A percentile compares a stretch with the other conserved stretches of the same genome.
These are phyloP conservation scores for Brachionus rubens DNA, from an alignment of 1,140 invertebrate species.

Conservation along the genomic window DNA sequence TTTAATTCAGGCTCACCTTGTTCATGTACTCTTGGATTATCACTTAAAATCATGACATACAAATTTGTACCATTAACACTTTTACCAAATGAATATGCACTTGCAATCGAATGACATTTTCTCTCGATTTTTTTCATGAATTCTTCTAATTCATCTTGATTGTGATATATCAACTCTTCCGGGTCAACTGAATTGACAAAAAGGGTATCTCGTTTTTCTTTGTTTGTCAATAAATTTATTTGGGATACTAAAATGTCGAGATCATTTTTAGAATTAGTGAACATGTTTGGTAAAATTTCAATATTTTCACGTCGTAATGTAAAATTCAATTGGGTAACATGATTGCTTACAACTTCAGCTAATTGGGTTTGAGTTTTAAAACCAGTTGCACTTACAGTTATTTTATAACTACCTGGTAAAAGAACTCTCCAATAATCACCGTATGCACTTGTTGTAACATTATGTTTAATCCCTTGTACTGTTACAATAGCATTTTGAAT, in stretches of 20 bases:
- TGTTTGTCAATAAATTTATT: neutral
- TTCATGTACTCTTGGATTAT: constrained; percentile 70
- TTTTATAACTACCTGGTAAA: constrained; percentile 74
- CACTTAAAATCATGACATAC: constrained; percentile 72
- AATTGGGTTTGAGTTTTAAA: constrained; percentile 14
- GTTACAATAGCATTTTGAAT: constrained; percentile 72
- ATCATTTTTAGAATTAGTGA: constrained; percentile 15
- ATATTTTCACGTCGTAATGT: constrained; percentile 2
- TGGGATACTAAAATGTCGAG: constrained; percentile 11
- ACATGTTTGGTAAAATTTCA: constrained; percentile 31
- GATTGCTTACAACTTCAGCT: neutral
- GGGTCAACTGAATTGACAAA: neutral
- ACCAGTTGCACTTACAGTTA: constrained; percentile 9
- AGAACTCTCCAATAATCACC: constrained; percentile 93
- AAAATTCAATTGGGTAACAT: constrained; percentile 24
- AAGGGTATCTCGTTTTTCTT: neutral
- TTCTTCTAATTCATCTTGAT: neutral
- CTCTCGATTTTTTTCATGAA: neutral
- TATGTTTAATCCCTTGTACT: constrained; percentile 63
- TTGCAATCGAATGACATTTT: constrained; percentile 28
- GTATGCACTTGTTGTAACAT: constrained; percentile 51
- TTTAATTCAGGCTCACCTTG: constrained; percentile 71
- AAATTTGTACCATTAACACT: constrained; percentile 76
- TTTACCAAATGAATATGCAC: constrained; percentile 68
- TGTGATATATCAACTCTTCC: neutral